Conservation (phyloP, 2,797 vertebrate species). For the Euphonia xanthogaster region DNA sequence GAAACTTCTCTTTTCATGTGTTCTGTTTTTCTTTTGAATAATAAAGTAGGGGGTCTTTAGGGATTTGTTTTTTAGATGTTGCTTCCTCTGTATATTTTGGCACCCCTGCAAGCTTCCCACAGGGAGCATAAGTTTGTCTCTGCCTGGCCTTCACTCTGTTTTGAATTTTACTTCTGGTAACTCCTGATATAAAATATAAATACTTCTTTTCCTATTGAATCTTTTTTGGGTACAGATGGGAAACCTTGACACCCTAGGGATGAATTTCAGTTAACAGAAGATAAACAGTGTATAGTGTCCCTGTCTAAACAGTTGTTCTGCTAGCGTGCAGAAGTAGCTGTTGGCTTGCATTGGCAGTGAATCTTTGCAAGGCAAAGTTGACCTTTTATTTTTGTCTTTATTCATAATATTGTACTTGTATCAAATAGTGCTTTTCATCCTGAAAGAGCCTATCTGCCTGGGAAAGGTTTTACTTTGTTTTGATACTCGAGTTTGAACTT, state of each 20-base stretch:
- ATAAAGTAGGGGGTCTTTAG: not conserved
- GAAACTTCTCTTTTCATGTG: not conserved
- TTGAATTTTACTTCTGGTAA: conserved; percentile 15
- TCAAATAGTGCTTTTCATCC: not conserved
- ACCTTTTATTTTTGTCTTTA: not conserved
- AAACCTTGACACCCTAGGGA: not conserved
- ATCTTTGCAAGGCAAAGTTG: not conserved
- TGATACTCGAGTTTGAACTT: not conserved
- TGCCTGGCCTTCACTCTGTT: not conserved
- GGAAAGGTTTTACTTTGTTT: not conserved
- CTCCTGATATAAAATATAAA: not conserved
- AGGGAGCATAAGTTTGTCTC: not conserved
- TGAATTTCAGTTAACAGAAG: not conserved
- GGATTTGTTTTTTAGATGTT: not conserved
- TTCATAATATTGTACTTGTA: not conserved
- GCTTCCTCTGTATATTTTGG: conserved; percentile 40
- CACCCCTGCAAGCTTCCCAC: not conserved
- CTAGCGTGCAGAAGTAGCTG: not conserved
- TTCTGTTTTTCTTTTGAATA: conserved; percentile 30
- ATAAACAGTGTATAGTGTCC: not conserved
- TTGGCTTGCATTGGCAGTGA: not conserved
- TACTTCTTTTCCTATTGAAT: not conserved
- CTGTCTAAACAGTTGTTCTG: not conserved
- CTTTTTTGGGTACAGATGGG: not conserved
- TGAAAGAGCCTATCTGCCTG: not conserved